Base-by-base conservation (phyloP, 2,888 invertebrate species). In the Dasypogon diadema region DNA sequence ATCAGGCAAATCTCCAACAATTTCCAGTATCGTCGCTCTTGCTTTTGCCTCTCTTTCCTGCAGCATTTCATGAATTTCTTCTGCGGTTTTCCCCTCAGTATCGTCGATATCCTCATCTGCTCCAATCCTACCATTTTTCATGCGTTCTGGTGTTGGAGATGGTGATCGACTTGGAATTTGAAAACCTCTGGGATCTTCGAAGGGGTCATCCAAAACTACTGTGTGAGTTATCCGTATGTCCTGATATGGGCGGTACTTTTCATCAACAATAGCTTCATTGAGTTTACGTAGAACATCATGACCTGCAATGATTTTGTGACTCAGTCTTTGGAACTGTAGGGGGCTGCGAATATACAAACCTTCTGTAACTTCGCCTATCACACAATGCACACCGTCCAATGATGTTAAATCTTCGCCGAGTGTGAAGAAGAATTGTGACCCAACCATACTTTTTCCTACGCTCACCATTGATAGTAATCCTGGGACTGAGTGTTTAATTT, bases 181-280 rank as follows among this genome's bases (percentile, higher is more conserved):
- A 24, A 99, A 87, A 0, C 92, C 92, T 55, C 89, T 85, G 0
- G 96, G 95, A 87, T 99, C 97, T 80, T 94, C 93, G 84, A 92
- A 99, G 0, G 99, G 99, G 87, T 99, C 99, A 83, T 98, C 96
- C 16, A 99, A 87, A 48, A 99, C 89, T 0, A 99, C 93, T 0
- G 98, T 99, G 83, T 99, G 99, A 0, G 97, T 96, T 76, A 99
- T 96, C 80, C 99, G 91, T 72, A 98, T 94, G 85, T 98, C 98
- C 84, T 96, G 93, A 84, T 94, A 99, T 0, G 99, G 99, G 24
- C 96, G 89, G 82, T 96, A 92, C 48, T 91, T 90, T 26, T 91
- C 91, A 87, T 99, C 98, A 82, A 97, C 97, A 80, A 98, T 95
- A 0, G 94, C 91, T 83, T 98, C 97, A 85, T 99, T 99, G 0